Percentiles rank a stretch among this genome's conserved stretches.
phyloP scores from a whole-genome alignment of 2,797 vertebrate species.

The Leptodon cayanensis region DNA sequence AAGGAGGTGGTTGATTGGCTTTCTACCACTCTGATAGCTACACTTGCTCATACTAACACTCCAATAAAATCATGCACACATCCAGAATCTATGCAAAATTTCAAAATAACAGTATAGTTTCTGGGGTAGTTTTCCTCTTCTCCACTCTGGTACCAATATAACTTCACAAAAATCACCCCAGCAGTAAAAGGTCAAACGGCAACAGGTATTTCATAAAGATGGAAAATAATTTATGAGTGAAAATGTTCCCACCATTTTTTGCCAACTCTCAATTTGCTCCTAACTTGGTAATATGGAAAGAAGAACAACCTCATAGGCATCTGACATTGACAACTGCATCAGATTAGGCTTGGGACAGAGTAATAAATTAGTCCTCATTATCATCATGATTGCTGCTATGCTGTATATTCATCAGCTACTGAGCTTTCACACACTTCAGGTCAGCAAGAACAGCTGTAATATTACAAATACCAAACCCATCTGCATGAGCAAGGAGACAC shows the following conservation, averaged over 20 bases:
- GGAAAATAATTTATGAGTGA: neutral
- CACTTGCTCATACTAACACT: neutral
- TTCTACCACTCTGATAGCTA: neutral
- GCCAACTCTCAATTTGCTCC: neutral
- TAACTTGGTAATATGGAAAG: neutral
- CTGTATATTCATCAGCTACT: neutral
- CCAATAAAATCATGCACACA: neutral
- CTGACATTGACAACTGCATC: neutral
- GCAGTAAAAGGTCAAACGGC: neutral
- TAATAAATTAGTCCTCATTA: neutral
- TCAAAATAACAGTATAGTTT: neutral
- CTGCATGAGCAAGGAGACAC: neutral
- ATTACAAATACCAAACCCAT: neutral
- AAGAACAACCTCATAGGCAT: neutral
- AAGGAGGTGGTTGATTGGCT: neutral
- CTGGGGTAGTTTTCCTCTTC: neutral
- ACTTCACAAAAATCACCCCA: neutral
- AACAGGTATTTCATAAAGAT: neutral
- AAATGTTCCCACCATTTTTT: neutral
- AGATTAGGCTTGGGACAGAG: neutral
- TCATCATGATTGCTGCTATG: neutral
- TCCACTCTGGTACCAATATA: neutral
- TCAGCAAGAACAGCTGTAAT: neutral
- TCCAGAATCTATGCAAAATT: neutral
- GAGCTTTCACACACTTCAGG: neutral